Evolutionary conservation across 2,113 vertebrate species (phyloP).

Genomic region (Bungarus multicinctus): DNA sequence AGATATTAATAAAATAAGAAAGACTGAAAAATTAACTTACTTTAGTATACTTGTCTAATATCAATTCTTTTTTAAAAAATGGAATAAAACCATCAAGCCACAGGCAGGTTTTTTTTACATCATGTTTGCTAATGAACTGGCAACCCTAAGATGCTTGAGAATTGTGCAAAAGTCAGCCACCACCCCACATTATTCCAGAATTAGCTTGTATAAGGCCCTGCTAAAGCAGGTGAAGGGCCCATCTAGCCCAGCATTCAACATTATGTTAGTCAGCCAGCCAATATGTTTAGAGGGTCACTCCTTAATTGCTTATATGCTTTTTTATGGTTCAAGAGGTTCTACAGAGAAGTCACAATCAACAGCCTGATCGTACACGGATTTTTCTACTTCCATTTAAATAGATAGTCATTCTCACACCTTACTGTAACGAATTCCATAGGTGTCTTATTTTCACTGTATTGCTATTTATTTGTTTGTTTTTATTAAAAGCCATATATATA

Average conservation of each 20-base stretch:
- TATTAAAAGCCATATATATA: background rate
- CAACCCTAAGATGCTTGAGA: constrained; percentile 30
- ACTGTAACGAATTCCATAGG: background rate
- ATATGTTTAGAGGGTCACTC: background rate
- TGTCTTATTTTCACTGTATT: background rate
- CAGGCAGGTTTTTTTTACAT: constrained; percentile 33
- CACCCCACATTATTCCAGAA: background rate
- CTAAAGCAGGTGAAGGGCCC: background rate
- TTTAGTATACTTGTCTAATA: too few relatives aligned
- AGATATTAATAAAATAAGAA: too few relatives aligned
- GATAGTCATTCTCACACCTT: background rate
- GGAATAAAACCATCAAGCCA: constrained; percentile 40
- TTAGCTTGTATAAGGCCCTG: background rate
- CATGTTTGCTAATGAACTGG: constrained; percentile 50
- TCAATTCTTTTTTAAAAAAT: constrained; percentile 18
- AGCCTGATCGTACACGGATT: background rate
- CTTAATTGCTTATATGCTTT: background rate
- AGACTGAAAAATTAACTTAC: too few relatives aligned
- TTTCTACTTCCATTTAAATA: background rate
- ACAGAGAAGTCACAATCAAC: background rate
- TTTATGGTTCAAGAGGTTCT: background rate
- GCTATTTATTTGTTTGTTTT: background rate
- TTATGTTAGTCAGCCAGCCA: background rate
- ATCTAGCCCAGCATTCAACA: background rate
- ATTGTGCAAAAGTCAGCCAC: background rate